phyloP scores from a whole-genome alignment of 2,797 vertebrate species.

The Cossypha heuglini region DNA sequence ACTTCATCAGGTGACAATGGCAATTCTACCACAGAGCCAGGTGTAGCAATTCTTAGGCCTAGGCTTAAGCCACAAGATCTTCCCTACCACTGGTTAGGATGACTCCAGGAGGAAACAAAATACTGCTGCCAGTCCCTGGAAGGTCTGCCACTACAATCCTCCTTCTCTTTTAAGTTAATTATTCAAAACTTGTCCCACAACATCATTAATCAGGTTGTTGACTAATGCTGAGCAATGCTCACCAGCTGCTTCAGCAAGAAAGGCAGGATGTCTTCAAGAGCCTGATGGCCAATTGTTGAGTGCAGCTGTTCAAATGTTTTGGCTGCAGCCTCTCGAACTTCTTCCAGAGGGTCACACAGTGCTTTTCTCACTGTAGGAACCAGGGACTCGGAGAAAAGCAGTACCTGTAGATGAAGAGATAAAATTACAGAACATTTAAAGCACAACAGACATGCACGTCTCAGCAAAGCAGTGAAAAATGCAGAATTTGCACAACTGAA shows the following conservation, averaged over 20 bases:
- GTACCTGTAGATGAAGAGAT: conserved; percentile 77
- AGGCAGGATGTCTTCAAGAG: conserved; percentile 95
- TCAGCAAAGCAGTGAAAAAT: background rate
- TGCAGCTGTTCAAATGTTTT: conserved; percentile 99
- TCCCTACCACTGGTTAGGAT: background rate
- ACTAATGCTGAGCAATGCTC: conserved; percentile 32
- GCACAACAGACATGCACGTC: rapidly evolving
- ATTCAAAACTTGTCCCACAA: background rate
- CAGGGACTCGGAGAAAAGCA: conserved; percentile 95
- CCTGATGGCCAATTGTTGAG: conserved; percentile 95
- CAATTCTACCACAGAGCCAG: background rate
- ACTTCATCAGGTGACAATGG: background rate
- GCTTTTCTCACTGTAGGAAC: conserved; percentile 97
- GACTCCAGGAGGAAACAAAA: background rate
- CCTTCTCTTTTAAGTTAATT: background rate
- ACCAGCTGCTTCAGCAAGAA: conserved; percentile 94
- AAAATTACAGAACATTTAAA: background rate
- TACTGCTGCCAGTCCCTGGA: background rate
- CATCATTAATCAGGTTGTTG: background rate
- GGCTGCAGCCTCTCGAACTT: conserved; percentile 94
- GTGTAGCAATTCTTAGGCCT: background rate
- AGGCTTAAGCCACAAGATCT: background rate
- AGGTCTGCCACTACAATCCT: background rate
- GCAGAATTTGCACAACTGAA: background rate
- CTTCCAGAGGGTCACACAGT: conserved; percentile 94